phyloP scores from a whole-genome alignment of 2,113 vertebrate genomes.

The Brevimyrus niger region DNA sequence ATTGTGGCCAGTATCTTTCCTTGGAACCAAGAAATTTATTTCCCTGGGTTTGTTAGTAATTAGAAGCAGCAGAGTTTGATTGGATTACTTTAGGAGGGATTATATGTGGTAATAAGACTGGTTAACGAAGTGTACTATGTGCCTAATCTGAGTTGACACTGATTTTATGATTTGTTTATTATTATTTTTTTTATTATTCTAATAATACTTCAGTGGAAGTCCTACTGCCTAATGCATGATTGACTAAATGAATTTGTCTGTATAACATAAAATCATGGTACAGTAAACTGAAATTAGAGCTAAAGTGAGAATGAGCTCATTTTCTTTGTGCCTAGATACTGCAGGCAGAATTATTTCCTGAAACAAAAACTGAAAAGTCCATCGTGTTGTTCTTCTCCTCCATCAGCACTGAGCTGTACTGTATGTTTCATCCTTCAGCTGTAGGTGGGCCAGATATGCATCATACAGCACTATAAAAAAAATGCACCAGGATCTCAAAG shows the following conservation, averaged over 20 bases:
- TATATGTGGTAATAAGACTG: neutral
- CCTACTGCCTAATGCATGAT: neutral
- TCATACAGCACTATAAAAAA: slow-evolving; percentile 78
- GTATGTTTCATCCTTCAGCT: slow-evolving; percentile 86
- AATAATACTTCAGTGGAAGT: neutral
- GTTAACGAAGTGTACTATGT: neutral
- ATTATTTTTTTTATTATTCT: neutral
- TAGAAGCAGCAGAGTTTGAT: neutral
- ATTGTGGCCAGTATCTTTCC: neutral
- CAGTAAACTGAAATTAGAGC: neutral
- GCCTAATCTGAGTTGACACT: neutral
- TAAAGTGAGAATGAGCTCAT: neutral
- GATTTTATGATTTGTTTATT: neutral
- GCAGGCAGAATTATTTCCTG: slow-evolving; percentile 91
- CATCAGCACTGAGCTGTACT: slow-evolving; percentile 66
- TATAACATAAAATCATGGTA: neutral
- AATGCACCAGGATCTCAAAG: slow-evolving; percentile 48
- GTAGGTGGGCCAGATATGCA: slow-evolving; percentile 76
- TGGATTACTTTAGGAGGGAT: neutral
- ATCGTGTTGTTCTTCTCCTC: slow-evolving; percentile 94
- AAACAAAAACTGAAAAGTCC: slow-evolving; percentile 92
- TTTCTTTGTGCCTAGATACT: slow-evolving; percentile 60
- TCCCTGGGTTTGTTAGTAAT: neutral
- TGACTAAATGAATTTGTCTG: neutral
- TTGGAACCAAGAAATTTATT: neutral